Percentiles rank a stretch among this genome's conserved stretches.
Conservation (phyloP, 2,113 vertebrate species). For the Mola mola region DNA sequence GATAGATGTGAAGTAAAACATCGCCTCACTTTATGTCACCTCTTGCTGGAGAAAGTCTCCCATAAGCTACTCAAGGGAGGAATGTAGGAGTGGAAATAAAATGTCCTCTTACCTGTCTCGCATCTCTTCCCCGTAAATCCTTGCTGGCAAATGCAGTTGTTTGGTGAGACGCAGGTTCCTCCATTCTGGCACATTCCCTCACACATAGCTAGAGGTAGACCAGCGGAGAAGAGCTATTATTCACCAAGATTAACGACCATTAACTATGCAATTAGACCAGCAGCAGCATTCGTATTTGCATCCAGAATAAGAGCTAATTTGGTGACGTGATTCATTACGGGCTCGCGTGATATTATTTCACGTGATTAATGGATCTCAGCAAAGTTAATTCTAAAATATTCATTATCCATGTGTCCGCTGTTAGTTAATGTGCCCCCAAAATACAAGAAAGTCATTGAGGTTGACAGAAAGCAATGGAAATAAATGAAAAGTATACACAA, state of each 20-base stretch:
- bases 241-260: constrained; percentile 72
- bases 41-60: constrained; percentile 3
- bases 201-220: constrained; percentile 89
- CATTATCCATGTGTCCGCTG: constrained; percentile 51
- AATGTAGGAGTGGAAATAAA: neutral
- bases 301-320: constrained; percentile 75
- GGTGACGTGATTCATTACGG: constrained; percentile 71
- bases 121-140: constrained; percentile 95
- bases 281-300: constrained; percentile 73
- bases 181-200: constrained; percentile 94
- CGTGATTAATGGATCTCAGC: constrained; percentile 65
- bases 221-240: constrained; percentile 56
- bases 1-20: constrained; percentile 10
- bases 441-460: constrained; percentile 50
- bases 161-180: constrained; percentile 92
- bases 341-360: constrained; percentile 53
- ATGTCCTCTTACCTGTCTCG: constrained; percentile 88
- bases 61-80: constrained; percentile 25
- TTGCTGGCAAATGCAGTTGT: constrained; percentile 93
- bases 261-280: constrained; percentile 73
- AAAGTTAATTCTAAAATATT: constrained; percentile 68
- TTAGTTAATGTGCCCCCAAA: constrained; percentile 61
- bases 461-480: constrained; percentile 50
- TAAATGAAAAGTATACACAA: constrained; percentile 28
- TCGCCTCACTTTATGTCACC: neutral